A percentile compares a stretch with the other conserved stretches of the same genome.
Evolutionary conservation across 1,140 invertebrate species (phyloP).

Genomic region (Sinonovacula constricta): DNA sequence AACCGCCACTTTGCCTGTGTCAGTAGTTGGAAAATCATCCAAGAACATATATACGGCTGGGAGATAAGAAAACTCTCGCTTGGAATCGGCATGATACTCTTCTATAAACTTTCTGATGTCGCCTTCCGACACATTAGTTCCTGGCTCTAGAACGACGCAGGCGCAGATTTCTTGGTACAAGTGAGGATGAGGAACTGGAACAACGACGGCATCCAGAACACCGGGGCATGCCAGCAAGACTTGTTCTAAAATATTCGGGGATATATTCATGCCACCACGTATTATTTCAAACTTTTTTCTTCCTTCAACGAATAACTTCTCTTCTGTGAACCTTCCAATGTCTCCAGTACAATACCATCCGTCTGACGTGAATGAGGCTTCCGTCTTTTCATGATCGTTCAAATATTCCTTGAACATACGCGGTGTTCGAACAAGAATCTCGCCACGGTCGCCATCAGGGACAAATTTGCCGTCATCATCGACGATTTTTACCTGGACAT

Average conservation of each 20-base stretch:
- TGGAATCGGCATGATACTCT: background rate
- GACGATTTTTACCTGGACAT: conserved; percentile 47
- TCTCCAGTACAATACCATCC: conserved; percentile 79
- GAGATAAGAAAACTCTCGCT: background rate
- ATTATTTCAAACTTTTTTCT: conserved; percentile 43
- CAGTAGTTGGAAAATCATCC: conserved; percentile 11
- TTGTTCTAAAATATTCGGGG: conserved; percentile 31
- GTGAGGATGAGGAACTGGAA: conserved; percentile 36
- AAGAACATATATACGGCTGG: conserved; percentile 14
- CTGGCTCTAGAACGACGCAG: background rate
- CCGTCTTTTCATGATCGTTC: conserved; percentile 75
- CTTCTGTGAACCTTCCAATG: conserved; percentile 66
- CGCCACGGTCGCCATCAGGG: conserved; percentile 2
- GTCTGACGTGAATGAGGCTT: conserved; percentile 75
- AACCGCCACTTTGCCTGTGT: conserved; percentile 1
- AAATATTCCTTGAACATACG: conserved; percentile 85
- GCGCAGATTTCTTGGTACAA: conserved; percentile 19
- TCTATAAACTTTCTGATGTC: background rate
- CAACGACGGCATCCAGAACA: conserved; percentile 19
- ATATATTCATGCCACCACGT: conserved; percentile 30
- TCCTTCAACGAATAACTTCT: conserved; percentile 26
- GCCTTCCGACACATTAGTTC: background rate
- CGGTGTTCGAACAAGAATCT: conserved; percentile 14
- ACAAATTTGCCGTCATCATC: conserved; percentile 23
- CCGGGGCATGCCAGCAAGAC: background rate